Percentiles rank a stretch among this genome's conserved stretches.
phyloP scores from a whole-genome alignment of 1,140 invertebrate genomes.

The Meloidogyne exigua region DNA sequence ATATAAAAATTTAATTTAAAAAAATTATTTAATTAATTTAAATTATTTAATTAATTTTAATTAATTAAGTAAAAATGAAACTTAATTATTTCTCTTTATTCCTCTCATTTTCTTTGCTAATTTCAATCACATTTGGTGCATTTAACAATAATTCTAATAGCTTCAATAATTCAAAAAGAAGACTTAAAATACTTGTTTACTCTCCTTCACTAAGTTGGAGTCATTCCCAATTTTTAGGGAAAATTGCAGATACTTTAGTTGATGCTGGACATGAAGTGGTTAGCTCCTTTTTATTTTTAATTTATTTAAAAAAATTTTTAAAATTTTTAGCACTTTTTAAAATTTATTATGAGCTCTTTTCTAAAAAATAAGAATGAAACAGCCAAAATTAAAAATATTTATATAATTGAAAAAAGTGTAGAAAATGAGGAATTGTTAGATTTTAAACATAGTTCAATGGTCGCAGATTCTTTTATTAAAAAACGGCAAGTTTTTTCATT shows the following conservation, averaged over 20 bases:
- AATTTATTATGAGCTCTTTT: neutral
- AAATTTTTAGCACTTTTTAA: neutral
- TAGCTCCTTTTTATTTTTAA: too few relatives aligned
- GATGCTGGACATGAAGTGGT: conserved; percentile 55
- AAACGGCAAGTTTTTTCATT: neutral
- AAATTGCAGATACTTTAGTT: conserved; percentile 41
- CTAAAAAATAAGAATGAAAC: neutral
- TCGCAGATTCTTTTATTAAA: neutral
- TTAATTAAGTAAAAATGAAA: too few relatives aligned
- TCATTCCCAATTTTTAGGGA: conserved; percentile 42
- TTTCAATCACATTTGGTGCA: neutral
- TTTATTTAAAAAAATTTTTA: neutral
- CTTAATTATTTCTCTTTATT: too few relatives aligned
- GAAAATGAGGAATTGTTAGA: neutral
- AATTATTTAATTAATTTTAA: too few relatives aligned
- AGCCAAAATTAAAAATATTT: neutral
- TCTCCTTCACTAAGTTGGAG: conserved; percentile 33
- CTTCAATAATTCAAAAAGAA: conserved; percentile 8
- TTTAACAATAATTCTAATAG: neutral
- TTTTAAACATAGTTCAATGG: conserved; percentile 1
- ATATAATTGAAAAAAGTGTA: neutral
- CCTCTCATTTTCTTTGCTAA: too few relatives aligned
- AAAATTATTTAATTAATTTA: too few relatives aligned
- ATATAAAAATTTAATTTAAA: too few relatives aligned
- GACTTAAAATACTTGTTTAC: conserved; percentile 42